A percentile compares a stretch with the other conserved stretches of the same genome.
Conservation (phyloP, 2,888 invertebrate genomes). For the Meghimatium bilineatum region DNA sequence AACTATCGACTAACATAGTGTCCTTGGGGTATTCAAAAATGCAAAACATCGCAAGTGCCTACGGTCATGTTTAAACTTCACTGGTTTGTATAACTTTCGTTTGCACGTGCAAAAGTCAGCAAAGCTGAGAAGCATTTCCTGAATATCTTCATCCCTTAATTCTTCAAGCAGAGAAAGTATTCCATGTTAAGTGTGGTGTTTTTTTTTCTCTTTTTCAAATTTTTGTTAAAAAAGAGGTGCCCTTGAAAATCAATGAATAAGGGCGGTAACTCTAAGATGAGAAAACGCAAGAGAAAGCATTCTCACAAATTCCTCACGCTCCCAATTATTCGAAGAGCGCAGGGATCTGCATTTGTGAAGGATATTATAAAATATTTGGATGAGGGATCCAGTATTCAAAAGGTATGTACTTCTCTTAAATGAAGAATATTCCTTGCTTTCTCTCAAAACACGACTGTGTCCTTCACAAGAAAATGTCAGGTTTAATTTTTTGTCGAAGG, state of each 20-base stretch:
- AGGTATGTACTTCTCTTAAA: not conserved
- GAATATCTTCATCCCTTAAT: not conserved
- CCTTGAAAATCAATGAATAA: conserved; percentile 1
- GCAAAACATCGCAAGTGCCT: too few relatives aligned
- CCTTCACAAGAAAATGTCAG: too few relatives aligned
- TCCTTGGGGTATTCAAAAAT: too few relatives aligned
- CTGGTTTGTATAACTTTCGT: not conserved
- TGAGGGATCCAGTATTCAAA: not conserved
- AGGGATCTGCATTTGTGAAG: not conserved
- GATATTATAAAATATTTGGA: not conserved
- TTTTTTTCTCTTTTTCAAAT: too few relatives aligned
- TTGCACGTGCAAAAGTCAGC: not conserved
- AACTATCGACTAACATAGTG: too few relatives aligned
- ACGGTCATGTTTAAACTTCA: too few relatives aligned
- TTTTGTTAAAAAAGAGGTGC: not conserved
- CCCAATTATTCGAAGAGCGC: not conserved
- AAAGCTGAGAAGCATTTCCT: not conserved
- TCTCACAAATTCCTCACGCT: not conserved
- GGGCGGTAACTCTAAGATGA: not conserved
- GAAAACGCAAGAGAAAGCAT: not conserved
- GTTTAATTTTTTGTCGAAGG: too few relatives aligned
- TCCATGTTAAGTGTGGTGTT: too few relatives aligned
- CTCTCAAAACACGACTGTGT: too few relatives aligned
- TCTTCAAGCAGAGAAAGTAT: too few relatives aligned
- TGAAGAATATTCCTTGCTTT: too few relatives aligned